Conservation (phyloP, 2,797 vertebrate genomes). For the Propithecus perrieri region DNA sequence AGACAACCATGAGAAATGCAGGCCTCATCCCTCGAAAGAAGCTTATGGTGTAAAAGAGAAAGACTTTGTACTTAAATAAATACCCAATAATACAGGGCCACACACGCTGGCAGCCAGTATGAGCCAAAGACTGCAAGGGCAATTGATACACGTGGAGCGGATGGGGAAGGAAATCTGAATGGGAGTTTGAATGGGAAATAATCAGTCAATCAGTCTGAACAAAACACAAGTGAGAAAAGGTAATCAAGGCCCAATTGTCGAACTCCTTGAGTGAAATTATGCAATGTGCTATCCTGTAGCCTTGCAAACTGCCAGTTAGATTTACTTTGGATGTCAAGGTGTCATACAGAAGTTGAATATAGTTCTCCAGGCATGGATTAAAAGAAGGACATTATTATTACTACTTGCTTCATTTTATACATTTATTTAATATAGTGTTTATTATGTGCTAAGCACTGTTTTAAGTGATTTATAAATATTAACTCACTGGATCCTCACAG, state of each 20-base stretch:
- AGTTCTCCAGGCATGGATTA: background rate
- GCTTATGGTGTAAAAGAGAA: background rate
- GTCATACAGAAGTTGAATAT: background rate
- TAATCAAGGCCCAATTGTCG: background rate
- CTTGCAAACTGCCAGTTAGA: background rate
- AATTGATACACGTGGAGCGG: background rate
- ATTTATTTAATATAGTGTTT: background rate
- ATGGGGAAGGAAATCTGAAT: background rate
- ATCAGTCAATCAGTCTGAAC: background rate
- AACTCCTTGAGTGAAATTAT: background rate
- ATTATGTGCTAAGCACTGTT: background rate
- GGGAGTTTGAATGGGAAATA: background rate
- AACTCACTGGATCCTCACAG: background rate
- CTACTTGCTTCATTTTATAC: background rate
- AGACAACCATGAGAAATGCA: background rate
- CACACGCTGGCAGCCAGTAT: background rate
- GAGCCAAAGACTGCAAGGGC: background rate
- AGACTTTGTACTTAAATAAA: background rate
- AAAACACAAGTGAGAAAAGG: conserved; percentile 10
- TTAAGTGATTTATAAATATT: background rate
- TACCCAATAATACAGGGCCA: background rate
- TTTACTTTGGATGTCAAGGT: conserved; percentile 19
- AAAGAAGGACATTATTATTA: background rate
- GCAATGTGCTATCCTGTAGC: background rate
- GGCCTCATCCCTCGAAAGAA: background rate